Evolutionary conservation across 2,888 invertebrate genomes (phyloP).

Genomic region (Lymantria dispar): DNA sequence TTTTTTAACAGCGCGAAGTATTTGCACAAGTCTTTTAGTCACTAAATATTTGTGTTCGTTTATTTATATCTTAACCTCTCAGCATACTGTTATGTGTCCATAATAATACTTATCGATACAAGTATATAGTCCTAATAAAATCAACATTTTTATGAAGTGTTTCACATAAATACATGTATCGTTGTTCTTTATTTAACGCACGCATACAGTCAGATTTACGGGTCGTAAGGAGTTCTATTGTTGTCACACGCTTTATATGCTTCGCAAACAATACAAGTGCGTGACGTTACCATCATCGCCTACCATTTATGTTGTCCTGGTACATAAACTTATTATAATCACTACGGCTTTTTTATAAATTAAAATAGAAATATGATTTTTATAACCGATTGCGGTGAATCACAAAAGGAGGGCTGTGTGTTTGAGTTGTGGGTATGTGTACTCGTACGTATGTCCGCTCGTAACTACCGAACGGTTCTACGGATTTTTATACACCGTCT

Average conservation of each 20-base stretch:
- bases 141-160: slow-evolving; percentile 60
- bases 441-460: no score
- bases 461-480: no score
- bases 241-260: slow-evolving; percentile 29
- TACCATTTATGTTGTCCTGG: slow-evolving; percentile 19
- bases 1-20: no score
- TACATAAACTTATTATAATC: slow-evolving; percentile 13
- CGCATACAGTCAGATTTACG: slow-evolving; percentile 50
- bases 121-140: slow-evolving; percentile 44
- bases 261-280: slow-evolving; percentile 29
- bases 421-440: no score
- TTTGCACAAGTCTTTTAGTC: no score
- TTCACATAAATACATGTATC: slow-evolving; percentile 50
- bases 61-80: no score
- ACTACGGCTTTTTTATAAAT: neutral
- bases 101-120: neutral
- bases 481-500: no score
- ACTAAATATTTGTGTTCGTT: no score
- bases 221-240: slow-evolving; percentile 38
- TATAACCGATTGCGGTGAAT: no score
- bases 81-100: no score
- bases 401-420: no score
- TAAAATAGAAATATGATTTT: neutral
- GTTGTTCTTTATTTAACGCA: slow-evolving; percentile 53
- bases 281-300: slow-evolving; percentile 25